phyloP scores from a whole-genome alignment of 2,113 vertebrate genomes.

The Oryctolagus cuniculus region mOryCun1.1 NC_091445.1:20348001-20348500 shows the following conservation, averaged over 20 bases:
- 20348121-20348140: not conserved
- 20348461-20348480: not conserved
- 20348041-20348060: slow-evolving; percentile 52
- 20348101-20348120: not conserved
- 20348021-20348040: slow-evolving; percentile 16
- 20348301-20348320: not conserved
- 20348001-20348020: not conserved
- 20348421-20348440: slow-evolving; percentile 1
- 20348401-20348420: not conserved
- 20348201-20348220: not conserved
- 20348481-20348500: not conserved
- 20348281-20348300: not conserved
- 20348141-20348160: not conserved
- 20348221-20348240: not conserved
- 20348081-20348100: not conserved
- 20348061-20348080: slow-evolving; percentile 4
- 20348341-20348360: not conserved
- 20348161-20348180: not conserved
- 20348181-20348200: not conserved
- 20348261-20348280: not conserved
- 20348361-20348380: not conserved
- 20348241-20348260: not conserved
- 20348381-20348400: not conserved
- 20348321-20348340: not conserved
- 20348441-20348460: not conserved